Conservation (phyloP, 1,140 invertebrate genomes). For the Bombus terrestris region DNA sequence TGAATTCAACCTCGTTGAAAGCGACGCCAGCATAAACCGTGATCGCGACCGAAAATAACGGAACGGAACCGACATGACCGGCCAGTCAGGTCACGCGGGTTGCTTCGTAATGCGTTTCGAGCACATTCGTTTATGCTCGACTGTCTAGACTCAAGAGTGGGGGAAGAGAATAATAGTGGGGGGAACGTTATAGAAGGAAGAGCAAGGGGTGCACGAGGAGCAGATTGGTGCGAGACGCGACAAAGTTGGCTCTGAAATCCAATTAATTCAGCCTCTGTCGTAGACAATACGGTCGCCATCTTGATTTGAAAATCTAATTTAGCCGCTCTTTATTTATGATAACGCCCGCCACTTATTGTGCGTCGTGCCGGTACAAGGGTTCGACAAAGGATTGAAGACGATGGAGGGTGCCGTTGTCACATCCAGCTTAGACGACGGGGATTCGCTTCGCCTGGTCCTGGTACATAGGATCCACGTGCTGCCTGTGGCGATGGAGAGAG, state of each 20-base stretch:
- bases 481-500: background rate
- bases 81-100: background rate
- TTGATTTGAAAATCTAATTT: constrained; percentile 80
- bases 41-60: constrained; percentile 35
- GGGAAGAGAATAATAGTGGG: background rate
- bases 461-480: background rate
- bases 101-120: constrained; percentile 3
- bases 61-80: background rate
- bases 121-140: constrained; percentile 23
- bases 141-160: constrained; percentile 5
- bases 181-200: constrained; percentile 14
- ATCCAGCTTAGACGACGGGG: constrained; percentile 59
- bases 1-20: constrained; percentile 62
- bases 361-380: constrained; percentile 60
- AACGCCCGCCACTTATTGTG: constrained; percentile 75
- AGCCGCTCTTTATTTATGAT: constrained; percentile 79
- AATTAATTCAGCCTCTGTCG: constrained; percentile 76
- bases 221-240: constrained; percentile 61
- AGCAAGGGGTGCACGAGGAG: constrained; percentile 20
- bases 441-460: background rate
- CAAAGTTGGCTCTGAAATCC: constrained; percentile 77
- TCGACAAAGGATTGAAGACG: constrained; percentile 75
- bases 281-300: constrained; percentile 77
- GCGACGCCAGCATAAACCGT: constrained; percentile 54
- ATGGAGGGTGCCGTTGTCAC: constrained; percentile 65